Base-by-base conservation (phyloP, 2,888 invertebrate genomes). In the Agriopis marginaria region DNA sequence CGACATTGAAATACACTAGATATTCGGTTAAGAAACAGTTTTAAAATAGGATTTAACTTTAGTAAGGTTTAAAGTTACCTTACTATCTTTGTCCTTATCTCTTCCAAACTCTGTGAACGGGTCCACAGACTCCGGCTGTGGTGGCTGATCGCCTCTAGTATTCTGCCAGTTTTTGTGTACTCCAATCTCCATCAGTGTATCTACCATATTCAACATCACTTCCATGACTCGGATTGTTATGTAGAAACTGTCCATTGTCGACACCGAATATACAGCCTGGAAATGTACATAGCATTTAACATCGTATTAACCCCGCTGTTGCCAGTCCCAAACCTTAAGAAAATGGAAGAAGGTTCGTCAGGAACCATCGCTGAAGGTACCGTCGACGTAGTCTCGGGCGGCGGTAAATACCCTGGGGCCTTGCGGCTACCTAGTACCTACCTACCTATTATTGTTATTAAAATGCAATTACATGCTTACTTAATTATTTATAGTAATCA, bases 161-260 rank as follows among this genome's bases (percentile, higher is more conserved):
- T 78, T 84, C 66, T 91, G 88, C 91, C 94, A 94, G 76, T 90
- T 92, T 80, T 97, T 97, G 72, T 97, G 92, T 0, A 98, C 97
- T 0, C 98, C 98, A 88, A 99, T 96, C 82, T 99, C 98, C 91
- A 99, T 96, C 1, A 99, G 90, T 0, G 98, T 96, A 84, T 99
- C 99, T 7, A 99, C 96, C 65, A 99, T 95, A 87, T 99, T 99
- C 17, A 99, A 91, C 81, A 99, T 97, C 2, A 98, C 97, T 89
- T 99, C 99, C 88, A 99, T 97, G 3, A 99, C 98, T 39, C 99
- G 95, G 32, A 98, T 93, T 0, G 98, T 98, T 81, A 98, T 97
- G 80, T 97, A 96, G 71, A 96, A 96, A 73, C 96, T 96, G 82
- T 99, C 98, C 86, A 98, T 96, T 75, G 98, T 95, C 0, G 98